Evolutionary conservation across 2,797 vertebrate species (phyloP).

Genomic region (Sciurus carolinensis): DNA sequence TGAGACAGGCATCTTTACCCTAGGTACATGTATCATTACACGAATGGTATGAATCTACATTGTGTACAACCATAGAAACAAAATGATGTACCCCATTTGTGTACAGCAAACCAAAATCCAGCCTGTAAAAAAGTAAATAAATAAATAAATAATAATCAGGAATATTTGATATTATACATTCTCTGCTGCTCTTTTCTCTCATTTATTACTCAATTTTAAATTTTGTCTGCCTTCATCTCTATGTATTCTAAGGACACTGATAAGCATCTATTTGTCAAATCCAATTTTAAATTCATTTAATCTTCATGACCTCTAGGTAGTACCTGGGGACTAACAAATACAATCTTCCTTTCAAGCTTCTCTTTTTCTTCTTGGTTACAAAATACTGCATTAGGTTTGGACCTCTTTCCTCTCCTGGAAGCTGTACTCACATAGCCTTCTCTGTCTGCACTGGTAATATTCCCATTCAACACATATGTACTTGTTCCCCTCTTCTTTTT

Average conservation of each 20-base stretch:
- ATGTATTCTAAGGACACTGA: not conserved
- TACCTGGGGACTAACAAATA: not conserved
- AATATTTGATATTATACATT: not conserved
- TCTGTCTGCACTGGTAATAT: not conserved
- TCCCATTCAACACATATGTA: rapidly evolving
- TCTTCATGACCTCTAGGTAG: not conserved
- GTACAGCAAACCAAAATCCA: too few species aligned
- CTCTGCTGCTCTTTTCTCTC: not conserved
- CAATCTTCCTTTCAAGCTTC: not conserved
- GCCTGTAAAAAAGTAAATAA: too few species aligned
- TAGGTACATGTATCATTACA: too few species aligned
- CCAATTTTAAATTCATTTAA: not conserved
- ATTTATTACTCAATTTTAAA: not conserved
- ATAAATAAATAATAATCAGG: too few species aligned
- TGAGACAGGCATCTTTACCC: too few species aligned
- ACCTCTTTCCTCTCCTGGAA: not conserved
- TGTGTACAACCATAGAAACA: too few species aligned
- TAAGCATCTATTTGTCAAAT: not conserved
- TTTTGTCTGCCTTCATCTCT: not conserved
- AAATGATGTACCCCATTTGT: too few species aligned
- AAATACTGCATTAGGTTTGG: not conserved
- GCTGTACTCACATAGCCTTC: rapidly evolving
- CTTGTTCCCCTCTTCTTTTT: not conserved
- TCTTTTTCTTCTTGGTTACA: not conserved
- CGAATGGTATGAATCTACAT: too few species aligned